Base-by-base conservation (phyloP, 2,113 vertebrate species). In the Melospiza melodia region DNA sequence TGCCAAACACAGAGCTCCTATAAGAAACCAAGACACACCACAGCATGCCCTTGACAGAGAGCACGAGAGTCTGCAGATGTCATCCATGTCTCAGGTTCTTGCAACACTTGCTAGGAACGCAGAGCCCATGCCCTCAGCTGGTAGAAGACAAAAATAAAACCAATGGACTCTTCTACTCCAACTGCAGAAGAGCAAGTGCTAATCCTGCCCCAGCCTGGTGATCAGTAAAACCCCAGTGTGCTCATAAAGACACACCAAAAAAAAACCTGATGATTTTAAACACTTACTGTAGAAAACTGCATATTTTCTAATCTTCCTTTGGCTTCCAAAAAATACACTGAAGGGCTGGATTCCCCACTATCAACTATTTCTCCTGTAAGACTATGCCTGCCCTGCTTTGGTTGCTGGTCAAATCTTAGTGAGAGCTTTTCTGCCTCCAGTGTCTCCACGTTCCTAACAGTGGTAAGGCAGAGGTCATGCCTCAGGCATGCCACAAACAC, bases 101-200 rank as follows among this genome's bases (percentile, higher is more conserved):
- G 51, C 37, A 88, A 39, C n/a, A 35, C 22, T 62, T 54, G 9
- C 61, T 41, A 85, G 78, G 35, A 76, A 43, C 1, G 5, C 31
- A 59, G 31, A 76, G 33, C 14, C 46, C 57, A 71, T n/a, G 33
- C 37, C 74, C 39, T 85, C 48, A 74, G 59, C 24, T 43, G 35
- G 63, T 35, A 28, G 37, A 71, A 88, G 51, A 66, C 85, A 92
- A 86, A 91, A 94, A 59, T 57, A 94, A 93, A 87, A 61, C 35
- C 10, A 76, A 27, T 4, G 16, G 28, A 62, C 7, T 31, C 31
- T 68, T 52, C 67, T 63, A 43, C 62, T 90, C 52, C 78, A 94
- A 20, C 31, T 63, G 37, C 75, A 84, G 55, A 31, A 95, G 39
- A 16, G 55, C 48, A 88, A 88, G 68, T 0, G 1, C 41, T 86